Evolutionary conservation across 2,797 vertebrate genomes (phyloP).

Genomic region (Eleutherodactylus coqui): DNA sequence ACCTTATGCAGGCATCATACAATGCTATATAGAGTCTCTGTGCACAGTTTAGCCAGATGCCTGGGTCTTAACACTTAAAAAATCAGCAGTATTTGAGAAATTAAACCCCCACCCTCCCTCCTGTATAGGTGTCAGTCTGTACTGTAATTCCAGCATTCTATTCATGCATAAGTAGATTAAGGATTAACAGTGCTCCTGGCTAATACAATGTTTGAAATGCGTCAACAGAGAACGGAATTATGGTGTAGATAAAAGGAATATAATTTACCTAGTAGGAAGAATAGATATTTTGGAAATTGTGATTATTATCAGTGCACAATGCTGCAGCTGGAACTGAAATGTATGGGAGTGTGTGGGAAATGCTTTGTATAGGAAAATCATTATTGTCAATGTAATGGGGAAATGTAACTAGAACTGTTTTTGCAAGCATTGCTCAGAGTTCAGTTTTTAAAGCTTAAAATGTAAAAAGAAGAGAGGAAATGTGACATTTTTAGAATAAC

Average conservation of each 20-base stretch:
- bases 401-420: neutral
- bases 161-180: neutral
- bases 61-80: too few species aligned
- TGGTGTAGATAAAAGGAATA: neutral
- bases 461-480: neutral
- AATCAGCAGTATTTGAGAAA: too few species aligned
- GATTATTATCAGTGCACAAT: neutral
- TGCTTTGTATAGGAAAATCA: neutral
- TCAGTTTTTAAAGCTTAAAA: neutral
- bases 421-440: neutral
- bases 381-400: neutral
- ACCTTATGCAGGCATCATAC: too few species aligned
- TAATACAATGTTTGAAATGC: neutral
- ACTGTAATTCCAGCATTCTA: too few species aligned
- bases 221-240: too few species aligned
- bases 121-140: too few species aligned
- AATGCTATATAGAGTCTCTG: too few species aligned
- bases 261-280: neutral
- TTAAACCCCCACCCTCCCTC: too few species aligned
- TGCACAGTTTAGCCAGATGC: too few species aligned
- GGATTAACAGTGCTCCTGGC: neutral
- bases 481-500: constrained; percentile 16
- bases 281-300: neutral
- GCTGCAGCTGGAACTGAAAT: neutral
- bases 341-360: neutral